Evolutionary conservation across 1,140 invertebrate species (phyloP), one percentile per base, ranked within the genome.

Genomic region (Drosophila jambulina): DNA sequence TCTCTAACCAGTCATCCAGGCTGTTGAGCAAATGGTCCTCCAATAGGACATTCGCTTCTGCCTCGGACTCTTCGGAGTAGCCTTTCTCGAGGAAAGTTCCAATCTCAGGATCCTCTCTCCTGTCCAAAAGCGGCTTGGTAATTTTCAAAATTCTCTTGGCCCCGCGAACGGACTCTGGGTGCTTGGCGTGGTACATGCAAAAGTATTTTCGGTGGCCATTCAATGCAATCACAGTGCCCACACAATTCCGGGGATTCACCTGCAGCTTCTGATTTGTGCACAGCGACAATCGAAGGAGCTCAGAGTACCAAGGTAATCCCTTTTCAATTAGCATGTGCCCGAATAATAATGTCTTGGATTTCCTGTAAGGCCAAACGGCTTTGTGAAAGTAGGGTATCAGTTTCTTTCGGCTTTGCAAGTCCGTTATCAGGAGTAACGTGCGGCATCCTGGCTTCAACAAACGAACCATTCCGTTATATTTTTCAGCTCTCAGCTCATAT

Each of bases 171-270:
- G 93, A 92, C 91, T 94, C 94, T 2, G 94, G 94, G 78, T 98
- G 97, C 93, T 98, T 99, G 38, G 98, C 98, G 93, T 99, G 98
- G 93, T 99, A 99, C 94, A 99, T 98, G 92, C 98, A 99, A 94
- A 99, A 99, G 93, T 99, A 99, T 93, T 98, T 98, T 53, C 98
- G 94, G 93, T 98, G 97, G 6, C 98, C 98, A 94, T 99, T 99
- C 38, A 99, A 93, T 2, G 98, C 97, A 23, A 99, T 93, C 34
- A 99, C 98, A 23, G 99, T 99, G 8, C 99, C 99, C 36, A 99
- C 96, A 93, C 98, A 99, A 94, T 99, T 99, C 82, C 97, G 96
- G 4, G 98, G 97, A 94, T 99, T 99, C 40, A 99, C 99, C 76
- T 96, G 96, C 58, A 99, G 94, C 79, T 97, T 96, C 60, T 96